Evolutionary conservation across 2,113 vertebrate species (phyloP), one percentile per base, ranked within the genome.

Genomic region (Leptosomus discolor): DNA sequence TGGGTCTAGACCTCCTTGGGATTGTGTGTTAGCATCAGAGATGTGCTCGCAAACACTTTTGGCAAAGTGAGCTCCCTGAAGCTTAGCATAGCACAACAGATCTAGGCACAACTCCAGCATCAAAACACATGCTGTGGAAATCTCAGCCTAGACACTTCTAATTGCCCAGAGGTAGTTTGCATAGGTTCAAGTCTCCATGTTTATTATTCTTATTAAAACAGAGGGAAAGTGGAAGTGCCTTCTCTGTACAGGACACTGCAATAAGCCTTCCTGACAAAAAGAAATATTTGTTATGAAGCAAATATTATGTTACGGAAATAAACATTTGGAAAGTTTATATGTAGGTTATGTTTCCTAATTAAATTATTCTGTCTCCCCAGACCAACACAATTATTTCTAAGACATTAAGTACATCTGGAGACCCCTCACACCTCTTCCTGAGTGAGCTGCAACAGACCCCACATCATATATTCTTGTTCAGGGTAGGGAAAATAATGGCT

Each of bases 301-400:
- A 94, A 50, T 7, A 20, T 61, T 78, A 51, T 85, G 37, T 41
- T 86, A 63, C 24, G 37, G 45, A 89, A 74, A 24, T 60, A 65
- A 65, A 75, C 29, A 75, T 88, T 89, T 18, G 18, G 48, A 41
- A 91, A 61, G 34, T 97, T 97, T 97, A 34, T 91, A 81, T 23
- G 48, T 94, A 63, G n/a, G 46, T 94, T 96, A 54, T 90, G 70
- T 80, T 96, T 97, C 91, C 94, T 82, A 70, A 94, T 78, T 87
- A 68, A 45, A 32, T 88, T 84, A 45, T 76, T 67, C 65, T 94
- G 36, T 63, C n/a, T 95, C 56, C 37, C 34, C 53, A 73, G 85
- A 94, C 61, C 91, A 39, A 46, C 57, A 84, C 37, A 75, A 94
- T 88, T 82, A 97, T 94, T 93, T 92, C 92, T 93, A 85, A 97